These are phyloP conservation scores for Gila orcuttii DNA, from an alignment of 2,113 vertebrate species.

Conservation along the genomic window DNA sequence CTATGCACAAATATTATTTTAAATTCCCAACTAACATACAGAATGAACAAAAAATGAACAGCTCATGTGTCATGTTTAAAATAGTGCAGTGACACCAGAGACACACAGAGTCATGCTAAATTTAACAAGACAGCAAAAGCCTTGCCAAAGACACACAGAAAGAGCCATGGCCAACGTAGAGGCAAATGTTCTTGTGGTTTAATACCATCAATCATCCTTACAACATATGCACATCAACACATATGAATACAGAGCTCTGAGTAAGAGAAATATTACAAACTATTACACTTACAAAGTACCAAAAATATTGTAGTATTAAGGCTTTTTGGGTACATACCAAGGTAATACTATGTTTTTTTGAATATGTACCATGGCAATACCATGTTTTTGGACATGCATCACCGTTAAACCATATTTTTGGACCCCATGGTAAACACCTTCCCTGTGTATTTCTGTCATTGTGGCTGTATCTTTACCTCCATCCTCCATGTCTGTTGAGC, in stretches of 20 bases:
- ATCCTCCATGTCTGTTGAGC: neutral
- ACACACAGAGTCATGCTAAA: constrained; percentile 9
- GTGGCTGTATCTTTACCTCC: neutral
- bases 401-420: neutral
- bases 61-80: neutral
- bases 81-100: constrained; percentile 7
- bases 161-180: neutral
- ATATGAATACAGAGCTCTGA: neutral
- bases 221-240: neutral
- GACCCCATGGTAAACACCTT: neutral
- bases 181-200: neutral
- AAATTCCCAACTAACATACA: neutral
- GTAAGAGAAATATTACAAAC: neutral
- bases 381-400: neutral
- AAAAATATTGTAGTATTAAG: neutral
- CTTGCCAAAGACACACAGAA: neutral
- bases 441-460: neutral
- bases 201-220: neutral
- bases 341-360: neutral
- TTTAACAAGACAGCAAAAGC: constrained; percentile 1
- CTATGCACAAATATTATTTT: neutral
- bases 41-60: neutral
- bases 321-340: neutral
- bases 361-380: neutral
- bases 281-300: neutral